Evolutionary conservation across 2,888 invertebrate species (phyloP), one percentile per base, ranked within the genome.

Genomic region (Gasteruption jaculator): DNA sequence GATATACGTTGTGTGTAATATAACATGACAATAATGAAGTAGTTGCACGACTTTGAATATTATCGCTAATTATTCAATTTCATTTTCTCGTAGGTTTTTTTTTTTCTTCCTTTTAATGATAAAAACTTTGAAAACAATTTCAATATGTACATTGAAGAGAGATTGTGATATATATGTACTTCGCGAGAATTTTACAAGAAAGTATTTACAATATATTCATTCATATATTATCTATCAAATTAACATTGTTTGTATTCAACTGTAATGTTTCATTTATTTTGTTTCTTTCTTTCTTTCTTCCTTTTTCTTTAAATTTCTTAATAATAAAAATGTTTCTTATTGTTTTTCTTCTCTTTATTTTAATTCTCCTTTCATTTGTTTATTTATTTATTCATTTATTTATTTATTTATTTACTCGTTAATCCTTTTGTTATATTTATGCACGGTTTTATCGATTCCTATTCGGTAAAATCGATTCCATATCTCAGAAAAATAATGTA

Each of bases 181-280:
- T n/a, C n/a, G n/a, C n/a, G n/a, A n/a, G n/a, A n/a, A n/a, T 57
- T 66, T 63, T 63, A 66, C 65, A 61, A 68, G 68, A 68, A 65
- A 61, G 66, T 68, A 68, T 68, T 64, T 68, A 68, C 68, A 68
- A 68, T 68, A 68, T 66, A 66, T 65, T 62, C 56, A 60, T 68
- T 58, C 62, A 64, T 66, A 65, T 67, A 68, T 65, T 67, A 68
- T 58, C 58, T 63, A 63, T 66, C 60, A 67, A 66, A 65, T 65
- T 66, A 65, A 68, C 61, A 63, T 62, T 60, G 58, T 60, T 52
- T 58, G n/a, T n/a, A n/a, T n/a, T n/a, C n/a, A n/a, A n/a, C n/a
- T 52, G 40, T 48, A 46, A 45, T 38, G 49, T 49, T 44, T 50
- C 48, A 20, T 43, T 42, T 19, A 43, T 43, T 26, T 40, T 30